phyloP scores from a whole-genome alignment of 2,888 invertebrate genomes.

The Eurois occulta region DNA sequence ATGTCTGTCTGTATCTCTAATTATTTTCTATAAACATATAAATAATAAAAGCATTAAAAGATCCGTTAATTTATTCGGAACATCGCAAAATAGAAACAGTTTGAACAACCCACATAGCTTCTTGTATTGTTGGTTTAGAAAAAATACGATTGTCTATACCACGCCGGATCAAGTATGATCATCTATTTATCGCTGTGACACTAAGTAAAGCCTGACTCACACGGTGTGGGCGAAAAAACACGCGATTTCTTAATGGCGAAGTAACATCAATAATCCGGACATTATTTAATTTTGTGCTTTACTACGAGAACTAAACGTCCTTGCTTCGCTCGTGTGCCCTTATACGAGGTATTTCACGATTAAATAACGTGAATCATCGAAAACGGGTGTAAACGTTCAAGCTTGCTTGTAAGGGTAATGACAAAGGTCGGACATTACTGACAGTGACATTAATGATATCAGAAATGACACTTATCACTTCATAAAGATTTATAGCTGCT shows the following conservation, averaged over 20 bases:
- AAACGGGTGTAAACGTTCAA: constrained; percentile 34
- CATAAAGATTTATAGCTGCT: constrained; percentile 23
- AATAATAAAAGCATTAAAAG: constrained; percentile 27
- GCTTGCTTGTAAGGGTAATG: constrained; percentile 16
- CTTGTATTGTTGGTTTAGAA: constrained; percentile 36
- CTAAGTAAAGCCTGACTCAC: constrained; percentile 67
- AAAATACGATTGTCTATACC: constrained; percentile 58
- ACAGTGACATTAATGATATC: constrained; percentile 28
- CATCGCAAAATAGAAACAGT: constrained; percentile 43
- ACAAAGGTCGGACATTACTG: constrained; percentile 1
- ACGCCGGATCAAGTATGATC: constrained; percentile 54
- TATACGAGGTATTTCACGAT: constrained; percentile 56
- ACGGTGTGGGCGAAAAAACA: constrained; percentile 62
- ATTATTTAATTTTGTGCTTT: constrained; percentile 48
- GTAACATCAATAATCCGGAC: constrained; percentile 59
- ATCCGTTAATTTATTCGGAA: constrained; percentile 55
- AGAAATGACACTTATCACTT: constrained; percentile 29
- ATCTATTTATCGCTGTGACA: constrained; percentile 67
- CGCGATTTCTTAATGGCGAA: constrained; percentile 61
- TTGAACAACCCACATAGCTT: constrained; percentile 54
- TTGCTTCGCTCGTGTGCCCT: constrained; percentile 58
- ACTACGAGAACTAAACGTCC: constrained; percentile 52
- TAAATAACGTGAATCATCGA: constrained; percentile 60
- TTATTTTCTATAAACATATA: constrained; percentile 20
- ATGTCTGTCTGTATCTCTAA: constrained; percentile 8